These are phyloP conservation scores for Notodonta ziczac DNA, from an alignment of 2,888 invertebrate species.

Conservation along the genomic window DNA sequence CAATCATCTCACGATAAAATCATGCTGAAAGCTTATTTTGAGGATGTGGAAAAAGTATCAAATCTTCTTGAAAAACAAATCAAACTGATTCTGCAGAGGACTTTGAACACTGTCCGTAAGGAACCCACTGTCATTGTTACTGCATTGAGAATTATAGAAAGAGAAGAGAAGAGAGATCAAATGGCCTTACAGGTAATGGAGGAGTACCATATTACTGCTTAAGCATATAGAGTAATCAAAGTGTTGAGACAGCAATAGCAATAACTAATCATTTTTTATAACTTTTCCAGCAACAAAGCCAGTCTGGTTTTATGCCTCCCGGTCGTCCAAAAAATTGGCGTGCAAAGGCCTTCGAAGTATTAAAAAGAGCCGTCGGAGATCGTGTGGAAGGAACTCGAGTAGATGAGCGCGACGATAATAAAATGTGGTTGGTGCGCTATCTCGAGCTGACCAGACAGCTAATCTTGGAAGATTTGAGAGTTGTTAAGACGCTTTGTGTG, in stretches of 20 bases:
- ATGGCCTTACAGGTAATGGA: constrained; percentile 88
- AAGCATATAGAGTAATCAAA: too few relatives aligned
- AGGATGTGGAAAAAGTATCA: constrained; percentile 96
- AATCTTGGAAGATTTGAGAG: constrained; percentile 95
- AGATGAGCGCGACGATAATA: constrained; percentile 95
- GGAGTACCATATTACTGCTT: neutral
- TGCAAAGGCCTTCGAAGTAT: constrained; percentile 91
- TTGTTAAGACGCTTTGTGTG: constrained; percentile 94
- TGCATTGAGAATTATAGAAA: constrained; percentile 96
- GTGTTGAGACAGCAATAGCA: too few relatives aligned
- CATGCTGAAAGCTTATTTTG: constrained; percentile 97
- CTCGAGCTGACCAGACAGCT: constrained; percentile 94
- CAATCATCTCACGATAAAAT: constrained; percentile 95
- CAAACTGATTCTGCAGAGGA: constrained; percentile 93
- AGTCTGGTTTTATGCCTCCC: constrained; percentile 96
- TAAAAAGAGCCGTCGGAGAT: constrained; percentile 91
- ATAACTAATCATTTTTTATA: too few relatives aligned
- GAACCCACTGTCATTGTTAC: constrained; percentile 98
- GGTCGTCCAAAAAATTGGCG: constrained; percentile 97
- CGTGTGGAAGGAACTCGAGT: constrained; percentile 97
- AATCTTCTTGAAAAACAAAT: constrained; percentile 95
- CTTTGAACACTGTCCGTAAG: constrained; percentile 96
- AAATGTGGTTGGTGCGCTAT: constrained; percentile 98
- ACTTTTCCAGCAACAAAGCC: constrained; percentile 86
- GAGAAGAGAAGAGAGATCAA: constrained; percentile 97